Evolutionary conservation across 2,113 vertebrate species (phyloP), one percentile per base, ranked within the genome.

Genomic region (Eulemur macaco): DNA sequence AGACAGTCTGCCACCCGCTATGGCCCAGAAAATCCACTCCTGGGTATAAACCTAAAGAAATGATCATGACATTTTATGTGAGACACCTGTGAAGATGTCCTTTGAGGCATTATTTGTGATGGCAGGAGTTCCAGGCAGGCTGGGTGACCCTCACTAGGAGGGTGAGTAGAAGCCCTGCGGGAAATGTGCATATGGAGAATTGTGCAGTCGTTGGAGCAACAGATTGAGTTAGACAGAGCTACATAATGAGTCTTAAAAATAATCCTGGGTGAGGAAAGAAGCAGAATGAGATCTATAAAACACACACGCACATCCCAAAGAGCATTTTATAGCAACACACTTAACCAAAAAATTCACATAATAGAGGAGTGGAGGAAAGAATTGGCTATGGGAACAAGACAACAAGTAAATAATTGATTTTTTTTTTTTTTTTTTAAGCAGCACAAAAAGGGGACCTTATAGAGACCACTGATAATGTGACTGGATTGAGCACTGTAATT

Each of bases 351-450:
- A 54, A 47, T 18, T 81, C 31, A 74, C 3, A 27, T 3, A 85
- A 10, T 13, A 71, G 18, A 20, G 31, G 13, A 56, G 13, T 50
- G 1, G 9, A 84, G 10, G 27, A 80, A 71, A 91, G 20, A 95
- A 73, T 37, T 93, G 29, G 18, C 54, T 45, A 23, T 66, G 47
- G 52, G n/a, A 91, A 91, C n/a, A 60, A 86, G 68, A 77, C 54
- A 29, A n/a, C 14, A 29, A 47, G 23, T 8, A 52, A 84, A 39
- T 45, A 42, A 60, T 56, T 25, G 9, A 47, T 60, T 68, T 47
- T 66, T 5, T 5, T 29, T 12, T 63, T 60, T 58, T 80, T 82
- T 82, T 73, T 37, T 47, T 2, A 11, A 91, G 42, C 18, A 37
- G 37, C 50, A 52, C 7, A 7, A 13, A 56, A 56, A 18, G 45